Evolutionary conservation across 2,797 vertebrate genomes (phyloP), one percentile per base, ranked within the genome.

Genomic region (Catamblyrhynchus diadema): DNA sequence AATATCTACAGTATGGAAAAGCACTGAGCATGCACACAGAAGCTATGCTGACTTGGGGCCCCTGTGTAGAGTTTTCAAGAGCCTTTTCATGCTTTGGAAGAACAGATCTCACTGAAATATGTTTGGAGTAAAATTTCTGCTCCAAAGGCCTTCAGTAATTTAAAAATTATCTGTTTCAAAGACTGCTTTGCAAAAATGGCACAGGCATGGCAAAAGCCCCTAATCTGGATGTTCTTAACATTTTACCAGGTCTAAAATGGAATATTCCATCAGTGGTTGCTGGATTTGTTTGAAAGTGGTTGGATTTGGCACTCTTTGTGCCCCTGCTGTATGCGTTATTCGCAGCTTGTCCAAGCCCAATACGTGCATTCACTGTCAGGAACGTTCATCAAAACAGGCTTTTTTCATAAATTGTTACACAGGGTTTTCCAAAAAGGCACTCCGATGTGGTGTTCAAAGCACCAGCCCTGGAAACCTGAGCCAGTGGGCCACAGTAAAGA

Each of bases 331-430:
- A 89, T 8, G 1, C 1, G 2, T 67, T 90, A 94, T 61, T 79
- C 59, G 25, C 54, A 83, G 54, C 70, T 72, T 42, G 69, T 78
- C 92, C 95, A 92, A 96, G 54, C 72, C 89, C 80, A 81, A 35
- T 60, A 92, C 47, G 41, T 88, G 89, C 89, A 69, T 75, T 91
- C 30, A 1, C 77, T 62, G 81, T 94, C 86, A 90, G 92, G 75
- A 93, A 59, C 3, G 3, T 86, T 88, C 77, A 78, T 67, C 93
- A 82, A 57, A 95, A 91, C 73, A 72, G 86, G 88, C 84, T 85
- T 88, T 94, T 96, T 94, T 92, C 84, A 88, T 65, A 22, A 86
- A 87, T 54, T 3, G 2, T 95, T 95, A 92, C 74, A 90, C 65
- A 73, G 15, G 14, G 39, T 75, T 86, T 93, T 93, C 94, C 94